Base-by-base conservation (phyloP, 2,113 vertebrate species). In the Equus quagga region DNA sequence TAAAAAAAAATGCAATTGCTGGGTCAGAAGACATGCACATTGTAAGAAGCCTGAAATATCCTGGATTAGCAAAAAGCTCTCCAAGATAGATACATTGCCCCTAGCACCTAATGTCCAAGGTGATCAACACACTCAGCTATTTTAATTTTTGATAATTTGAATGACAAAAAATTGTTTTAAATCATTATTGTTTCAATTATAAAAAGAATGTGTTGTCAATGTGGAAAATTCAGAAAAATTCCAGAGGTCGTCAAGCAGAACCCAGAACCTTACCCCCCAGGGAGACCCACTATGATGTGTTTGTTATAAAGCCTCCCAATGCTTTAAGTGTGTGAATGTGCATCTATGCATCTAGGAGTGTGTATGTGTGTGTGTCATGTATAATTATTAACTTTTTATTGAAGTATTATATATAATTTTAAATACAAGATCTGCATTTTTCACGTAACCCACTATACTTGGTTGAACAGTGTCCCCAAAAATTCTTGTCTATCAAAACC, bases 71-170 rank as follows among this genome's bases (percentile, higher is more conserved):
- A 21, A 65, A 21, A 46, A 5, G 8, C 84, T 41, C 6, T 21
- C n/a, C 58, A 54, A 17, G 24, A n/a, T 1, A 1, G 24, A 17
- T 31, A 17, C 0, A 2, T 9, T 8, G 2, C 13, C 17, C 23
- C 17, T 13, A 17, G 54, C 8, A 49, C 60, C 36, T 36, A 33
- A 44, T 3, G 24, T 17, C 24, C 54, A 5, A 28, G 8, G 64
- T 6, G 1, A 2, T 67, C 60, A 4, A 56, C 36, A 21, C 23
- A 15, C 4, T 10, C 14, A 4, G 54, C 62, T 26, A 31, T 84
- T 69, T 46, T 67, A 4, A 84, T 49, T 67, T 86, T 78, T 79
- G 33, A 79, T 64, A 64, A 33, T 24, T 70, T 14, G 13, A 49
- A 23, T 36, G 23, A 21, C 26, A 41, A 80, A 64, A n/a, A 51